phyloP scores from a whole-genome alignment of 2,888 invertebrate species.

The Drosophila mimetica region DNA sequence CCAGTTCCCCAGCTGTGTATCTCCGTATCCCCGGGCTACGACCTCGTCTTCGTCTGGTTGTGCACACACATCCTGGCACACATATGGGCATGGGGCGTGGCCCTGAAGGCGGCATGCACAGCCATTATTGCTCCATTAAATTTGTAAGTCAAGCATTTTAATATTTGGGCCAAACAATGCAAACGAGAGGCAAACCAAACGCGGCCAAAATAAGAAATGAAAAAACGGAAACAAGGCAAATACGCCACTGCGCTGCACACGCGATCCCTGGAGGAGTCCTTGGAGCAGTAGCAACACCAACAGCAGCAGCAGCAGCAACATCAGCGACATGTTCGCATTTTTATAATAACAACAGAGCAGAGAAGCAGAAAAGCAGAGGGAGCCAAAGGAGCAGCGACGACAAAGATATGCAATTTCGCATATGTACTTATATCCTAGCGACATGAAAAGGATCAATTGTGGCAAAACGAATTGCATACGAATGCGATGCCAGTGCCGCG shows the following conservation, averaged over 20 bases:
- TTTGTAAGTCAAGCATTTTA: constrained; percentile 80
- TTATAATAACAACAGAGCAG: constrained; percentile 46
- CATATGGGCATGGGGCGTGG: constrained; percentile 56
- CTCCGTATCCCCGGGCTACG: constrained; percentile 35
- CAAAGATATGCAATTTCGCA: constrained; percentile 81
- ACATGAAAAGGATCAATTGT: constrained; percentile 81
- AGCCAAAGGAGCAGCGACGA: constrained; percentile 51
- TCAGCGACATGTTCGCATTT: constrained; percentile 48
- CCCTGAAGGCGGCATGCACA: constrained; percentile 42
- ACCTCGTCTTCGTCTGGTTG: constrained; percentile 49
- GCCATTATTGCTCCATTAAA: constrained; percentile 79
- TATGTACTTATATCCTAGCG: constrained; percentile 81
- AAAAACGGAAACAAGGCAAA: constrained; percentile 41
- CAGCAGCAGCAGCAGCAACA: constrained; percentile 43
- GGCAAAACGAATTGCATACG: constrained; percentile 81
- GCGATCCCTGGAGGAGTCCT: constrained; percentile 49
- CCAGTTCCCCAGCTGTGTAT: constrained; percentile 8
- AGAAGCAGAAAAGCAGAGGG: constrained; percentile 16
- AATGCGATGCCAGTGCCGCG: constrained; percentile 62
- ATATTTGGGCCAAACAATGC: constrained; percentile 80
- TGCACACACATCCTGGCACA: constrained; percentile 31
- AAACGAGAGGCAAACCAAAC: constrained; percentile 60
- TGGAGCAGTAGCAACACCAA: constrained; percentile 50
- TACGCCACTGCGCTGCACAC: constrained; percentile 44
- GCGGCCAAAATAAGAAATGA: constrained; percentile 31